Evolutionary conservation across 2,888 invertebrate species (phyloP), one percentile per base, ranked within the genome.

Genomic region (Macroteleia sp.): DNA sequence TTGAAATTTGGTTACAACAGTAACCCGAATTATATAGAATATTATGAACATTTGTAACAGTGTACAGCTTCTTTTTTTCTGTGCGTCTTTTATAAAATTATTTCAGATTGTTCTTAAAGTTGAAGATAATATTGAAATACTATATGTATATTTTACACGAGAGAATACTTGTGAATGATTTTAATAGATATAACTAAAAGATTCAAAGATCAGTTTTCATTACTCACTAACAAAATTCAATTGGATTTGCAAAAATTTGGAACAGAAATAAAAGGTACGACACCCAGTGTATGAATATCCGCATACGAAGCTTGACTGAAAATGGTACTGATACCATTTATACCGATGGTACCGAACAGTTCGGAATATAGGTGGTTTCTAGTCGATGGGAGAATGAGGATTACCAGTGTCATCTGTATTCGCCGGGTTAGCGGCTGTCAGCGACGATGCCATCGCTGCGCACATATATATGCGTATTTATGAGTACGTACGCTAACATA

Each of bases 361-460:
- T 70, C 77, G 82, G 85, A 84, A 86, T 86, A 87, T 88, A 87
- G 85, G 86, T 85, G 85, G 85, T 85, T 85, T 86, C 85, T 85
- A 88, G 87, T 84, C 85, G 86, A 86, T 88, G 87, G 86, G 89
- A 86, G 88, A 87, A 85, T 85, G 86, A 88, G 90, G 90, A 90
- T 90, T 90, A 90, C 87, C 83, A 50, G 61, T 70, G 76, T 82
- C 84, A 82, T 83, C 82, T 79, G 83, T 83, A 85, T 83, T 81
- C 80, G 86, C 79, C 86, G 89, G 89, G 88, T 90, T 89, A 89
- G 89, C 85, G 86, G 85, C 89, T 90, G 90, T 90, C 90, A 90
- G 84, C 90, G 86, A 80, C 87, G 85, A 86, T 84, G 85, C 86
- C 82, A 82, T 84, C 82, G 85, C 34, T 32, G 34, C 39, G 32